These are phyloP conservation scores for Cantharis lateralis DNA, from an alignment of 2,888 invertebrate species.

Conservation along the genomic window DNA sequence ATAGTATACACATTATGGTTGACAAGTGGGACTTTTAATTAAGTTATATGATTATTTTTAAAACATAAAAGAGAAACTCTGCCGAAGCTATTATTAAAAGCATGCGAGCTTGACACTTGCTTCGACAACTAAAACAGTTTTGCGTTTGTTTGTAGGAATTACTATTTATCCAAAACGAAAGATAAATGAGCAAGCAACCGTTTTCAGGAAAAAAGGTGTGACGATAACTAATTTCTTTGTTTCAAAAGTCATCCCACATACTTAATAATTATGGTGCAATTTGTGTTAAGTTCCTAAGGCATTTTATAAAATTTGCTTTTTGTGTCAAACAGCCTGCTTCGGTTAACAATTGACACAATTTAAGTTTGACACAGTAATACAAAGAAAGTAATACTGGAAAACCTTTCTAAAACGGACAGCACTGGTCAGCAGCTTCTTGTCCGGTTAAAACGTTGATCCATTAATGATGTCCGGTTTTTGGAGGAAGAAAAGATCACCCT, in stretches of 20 bases:
- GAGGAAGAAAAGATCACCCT: too few relatives aligned
- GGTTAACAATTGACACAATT: not conserved
- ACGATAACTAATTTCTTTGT: constrained; percentile 9
- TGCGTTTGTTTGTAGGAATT: not conserved
- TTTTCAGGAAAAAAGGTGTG: constrained; percentile 9
- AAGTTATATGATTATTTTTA: constrained; percentile 13
- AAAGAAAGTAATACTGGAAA: too few relatives aligned
- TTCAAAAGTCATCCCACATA: constrained; percentile 5
- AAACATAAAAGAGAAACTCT: constrained; percentile 13
- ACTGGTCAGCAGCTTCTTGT: too few relatives aligned
- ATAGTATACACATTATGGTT: constrained; percentile 8
- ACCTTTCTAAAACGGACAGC: too few relatives aligned
- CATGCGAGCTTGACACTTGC: not conserved
- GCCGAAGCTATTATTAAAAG: constrained; percentile 5
- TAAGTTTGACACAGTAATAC: too few relatives aligned
- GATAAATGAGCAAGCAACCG: constrained; percentile 5
- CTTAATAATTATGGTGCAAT: constrained; percentile 1
- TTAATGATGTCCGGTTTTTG: too few relatives aligned
- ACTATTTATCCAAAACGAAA: constrained; percentile 6
- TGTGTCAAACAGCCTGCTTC: not conserved
- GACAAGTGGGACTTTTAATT: constrained; percentile 15
- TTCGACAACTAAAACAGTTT: constrained; percentile 6
- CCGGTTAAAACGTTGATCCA: too few relatives aligned
- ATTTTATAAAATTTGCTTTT: not conserved
- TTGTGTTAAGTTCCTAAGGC: not conserved